Percentiles rank a stretch among this genome's conserved stretches.
phyloP scores from a whole-genome alignment of 2,888 invertebrate species.

The Flexamia atlantica region DNA sequence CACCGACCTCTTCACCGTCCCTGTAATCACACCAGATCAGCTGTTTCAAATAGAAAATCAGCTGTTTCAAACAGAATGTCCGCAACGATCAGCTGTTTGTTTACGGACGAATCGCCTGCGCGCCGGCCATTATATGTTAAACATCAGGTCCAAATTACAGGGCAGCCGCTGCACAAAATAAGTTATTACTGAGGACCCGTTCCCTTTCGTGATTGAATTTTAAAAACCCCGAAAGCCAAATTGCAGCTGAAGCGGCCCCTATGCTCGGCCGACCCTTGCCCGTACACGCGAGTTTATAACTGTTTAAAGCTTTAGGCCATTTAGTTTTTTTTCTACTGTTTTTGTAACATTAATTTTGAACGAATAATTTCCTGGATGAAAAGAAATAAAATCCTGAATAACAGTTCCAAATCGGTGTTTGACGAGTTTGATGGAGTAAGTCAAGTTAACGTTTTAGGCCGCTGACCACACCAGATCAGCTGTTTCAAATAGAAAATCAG shows the following conservation, averaged over 20 bases:
- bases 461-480: not conserved
- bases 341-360: too few species aligned
- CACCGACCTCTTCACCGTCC: not conserved
- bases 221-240: constrained; percentile 60
- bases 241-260: too few species aligned
- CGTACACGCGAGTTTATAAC: too few species aligned
- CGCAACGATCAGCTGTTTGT: constrained; percentile 50
- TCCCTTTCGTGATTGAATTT: constrained; percentile 62
- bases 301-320: too few species aligned
- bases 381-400: too few species aligned
- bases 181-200: constrained; percentile 39
- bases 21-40: not conserved
- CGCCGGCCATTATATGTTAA: constrained; percentile 57
- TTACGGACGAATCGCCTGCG: constrained; percentile 51
- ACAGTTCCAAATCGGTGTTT: too few species aligned
- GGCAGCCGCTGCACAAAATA: constrained; percentile 49
- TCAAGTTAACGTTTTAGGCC: too few species aligned
- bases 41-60: constrained; percentile 1
- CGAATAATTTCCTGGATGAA: too few species aligned
- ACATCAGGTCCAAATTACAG: constrained; percentile 54
- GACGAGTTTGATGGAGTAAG: too few species aligned
- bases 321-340: too few species aligned
- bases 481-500: constrained; percentile 8
- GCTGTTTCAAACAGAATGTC: too few species aligned
- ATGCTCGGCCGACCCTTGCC: too few species aligned